Evolutionary conservation across 1,140 invertebrate genomes (phyloP), one percentile per base, ranked within the genome.

Genomic region (Temnothorax curvispinosus): DNA sequence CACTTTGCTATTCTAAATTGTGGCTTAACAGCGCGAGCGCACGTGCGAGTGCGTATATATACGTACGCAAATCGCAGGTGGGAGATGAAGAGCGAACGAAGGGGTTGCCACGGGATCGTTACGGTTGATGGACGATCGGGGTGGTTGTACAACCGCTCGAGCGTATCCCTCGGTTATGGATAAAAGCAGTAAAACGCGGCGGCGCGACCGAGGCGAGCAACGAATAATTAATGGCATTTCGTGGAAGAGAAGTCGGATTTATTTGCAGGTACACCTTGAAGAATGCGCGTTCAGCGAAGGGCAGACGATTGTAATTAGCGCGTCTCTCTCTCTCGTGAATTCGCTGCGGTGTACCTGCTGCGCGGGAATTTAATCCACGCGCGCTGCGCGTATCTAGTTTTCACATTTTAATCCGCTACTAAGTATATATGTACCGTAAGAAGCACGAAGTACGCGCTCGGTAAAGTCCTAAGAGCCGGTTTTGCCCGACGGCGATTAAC

Each of bases 261-360:
- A 47, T 56, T n/a, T 35, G 13, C 69, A 13, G n/a, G 54, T 60
- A 47, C 3, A 21, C 7, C 4, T 18, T 18, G 56, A 21, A 47
- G 47, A 74, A 47, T 11, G 27, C 11, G 13, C 78, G 32, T 56
- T 44, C 67, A 67, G 67, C 32, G 69, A 21, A 54, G 54, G 54
- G 69, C 27, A 27, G 80, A 62, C 18, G 41, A 84, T 35, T 56
- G 80, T 56, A 84, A 84, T 84, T 74, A 84, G 54, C 67, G 54
- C 8, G 18, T 41, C 65, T 18, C 8, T 80, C 47, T 80, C 47
- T 56, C 56, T 27, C 27, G 27, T 52, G 18, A 35, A 65, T 67
- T 80, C 35, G 3, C 47, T 27, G 65, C 21, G 32, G 60, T 27
- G 35, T 71, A 54, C 21, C 27, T 84, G 67, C 58, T 21, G 80